Conservation (phyloP, 2,888 invertebrate species). For the Leptothorax acervorum region DNA sequence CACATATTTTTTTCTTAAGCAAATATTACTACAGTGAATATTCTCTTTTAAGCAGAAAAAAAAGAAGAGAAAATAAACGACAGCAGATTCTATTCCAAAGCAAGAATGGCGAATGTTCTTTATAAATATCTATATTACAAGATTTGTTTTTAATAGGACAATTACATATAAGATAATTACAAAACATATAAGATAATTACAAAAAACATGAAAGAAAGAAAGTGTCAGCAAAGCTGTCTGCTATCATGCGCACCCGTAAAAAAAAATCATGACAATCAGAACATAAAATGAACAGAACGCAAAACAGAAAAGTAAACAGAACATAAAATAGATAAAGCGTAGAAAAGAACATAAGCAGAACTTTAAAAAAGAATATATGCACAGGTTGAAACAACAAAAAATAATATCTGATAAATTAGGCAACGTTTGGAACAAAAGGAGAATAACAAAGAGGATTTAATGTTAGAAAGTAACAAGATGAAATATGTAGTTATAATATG, state of each 20-base stretch:
- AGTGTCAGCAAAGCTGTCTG: background rate
- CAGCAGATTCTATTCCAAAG: background rate
- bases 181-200: slow-evolving; percentile 1
- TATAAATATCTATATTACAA: background rate
- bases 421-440: background rate
- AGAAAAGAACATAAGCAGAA: background rate
- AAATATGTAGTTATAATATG: background rate
- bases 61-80: background rate
- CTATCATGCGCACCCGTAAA: background rate
- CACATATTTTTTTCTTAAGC: background rate
- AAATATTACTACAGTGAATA: background rate
- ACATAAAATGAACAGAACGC: background rate
- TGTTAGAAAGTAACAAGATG: background rate
- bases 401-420: background rate
- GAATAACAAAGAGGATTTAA: background rate
- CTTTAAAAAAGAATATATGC: background rate
- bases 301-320: background rate
- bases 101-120: background rate
- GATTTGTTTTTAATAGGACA: background rate
- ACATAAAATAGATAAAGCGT: background rate
- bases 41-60: background rate
- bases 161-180: slow-evolving; percentile 3
- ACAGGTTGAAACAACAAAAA: background rate
- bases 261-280: background rate
- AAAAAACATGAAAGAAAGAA: background rate